Conservation (phyloP, 1,140 invertebrate species). For the Ceratina calcarata region DNA sequence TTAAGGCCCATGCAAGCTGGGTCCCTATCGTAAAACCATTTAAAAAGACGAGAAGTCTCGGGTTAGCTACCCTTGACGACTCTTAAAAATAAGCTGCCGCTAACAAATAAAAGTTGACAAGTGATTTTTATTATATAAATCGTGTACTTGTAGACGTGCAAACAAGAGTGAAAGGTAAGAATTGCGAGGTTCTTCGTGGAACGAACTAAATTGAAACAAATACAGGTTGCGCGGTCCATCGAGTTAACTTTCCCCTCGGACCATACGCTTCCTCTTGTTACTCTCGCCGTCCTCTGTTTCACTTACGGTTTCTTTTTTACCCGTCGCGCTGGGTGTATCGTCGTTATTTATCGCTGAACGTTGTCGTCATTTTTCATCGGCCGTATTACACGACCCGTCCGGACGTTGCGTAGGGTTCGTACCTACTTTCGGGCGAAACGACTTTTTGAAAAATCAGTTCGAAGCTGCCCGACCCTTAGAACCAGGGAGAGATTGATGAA, state of each 20-base stretch:
- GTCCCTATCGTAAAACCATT: too few species aligned
- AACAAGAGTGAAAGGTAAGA: neutral
- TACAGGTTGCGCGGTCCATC: constrained; percentile 17
- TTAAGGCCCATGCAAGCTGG: too few species aligned
- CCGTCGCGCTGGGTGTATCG: neutral
- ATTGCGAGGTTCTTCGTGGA: neutral
- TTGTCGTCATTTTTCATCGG: constrained; percentile 50
- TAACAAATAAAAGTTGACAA: too few species aligned
- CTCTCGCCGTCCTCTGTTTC: constrained; percentile 19
- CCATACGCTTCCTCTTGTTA: neutral
- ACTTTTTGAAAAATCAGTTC: constrained; percentile 48
- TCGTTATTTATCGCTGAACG: constrained; percentile 47
- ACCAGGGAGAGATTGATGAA: constrained; percentile 29
- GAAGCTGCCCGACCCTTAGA: constrained; percentile 3
- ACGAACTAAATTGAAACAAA: constrained; percentile 37
- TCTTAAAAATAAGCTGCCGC: too few species aligned
- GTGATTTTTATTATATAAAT: too few species aligned
- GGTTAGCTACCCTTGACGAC: too few species aligned
- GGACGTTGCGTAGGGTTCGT: neutral
- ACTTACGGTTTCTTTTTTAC: neutral
- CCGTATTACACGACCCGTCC: constrained; percentile 16
- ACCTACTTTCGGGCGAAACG: neutral
- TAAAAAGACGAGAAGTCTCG: too few species aligned
- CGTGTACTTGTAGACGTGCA: too few species aligned
- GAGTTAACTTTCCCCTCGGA: constrained; percentile 13